Evolutionary conservation across 2,888 invertebrate genomes (phyloP), one percentile per base, ranked within the genome.

Genomic region (Parasteatoda lunata): DNA sequence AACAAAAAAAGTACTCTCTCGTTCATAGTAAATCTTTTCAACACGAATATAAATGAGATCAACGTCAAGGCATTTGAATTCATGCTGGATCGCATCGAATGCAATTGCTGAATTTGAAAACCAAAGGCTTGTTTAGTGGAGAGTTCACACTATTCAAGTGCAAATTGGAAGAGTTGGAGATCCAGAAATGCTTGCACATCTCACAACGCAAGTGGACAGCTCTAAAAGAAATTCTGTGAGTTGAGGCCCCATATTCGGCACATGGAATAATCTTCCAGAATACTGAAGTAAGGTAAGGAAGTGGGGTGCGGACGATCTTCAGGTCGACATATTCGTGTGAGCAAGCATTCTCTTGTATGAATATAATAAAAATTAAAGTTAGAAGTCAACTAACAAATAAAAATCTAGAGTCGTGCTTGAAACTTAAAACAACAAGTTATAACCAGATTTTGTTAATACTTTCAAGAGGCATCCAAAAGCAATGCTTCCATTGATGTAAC

Each of bases 241-340:
- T 3, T 47, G 70, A 70, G 48, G 11, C 70, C 70, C 15, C 51
- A n/a, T 71, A 30, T 48, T 72, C n/a, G 72, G 52, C 52, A 9
- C 52, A 72, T 72, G n/a, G 71, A 49, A n/a, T 72, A 72, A 52
- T 72, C 51, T 72, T 51, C 73, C 70, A 70, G 48, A 70, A 70
- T 70, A 48, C 11, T 70, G 0, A 0, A 15, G 15, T 49, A 1
- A 52, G 30, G 5, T 7, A 30, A 2, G 6, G 30, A 73, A 73
- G 30, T 73, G 30, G 3, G 54, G 54, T 73, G 59, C 73, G 52
- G 73, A 73, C 54, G 15, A 73, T 73, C 54, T 73, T 73, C 54
- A 54, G 45, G 45, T 54, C 6, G 30, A 59, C 59, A 73, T 73
- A 73, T 30, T 66, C 5, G 15, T 4, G 15, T 48, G 11, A 70